These are phyloP conservation scores for Thysanoteuthis rhombus DNA, from an alignment of 2,888 invertebrate species.

Conservation along the genomic window DNA sequence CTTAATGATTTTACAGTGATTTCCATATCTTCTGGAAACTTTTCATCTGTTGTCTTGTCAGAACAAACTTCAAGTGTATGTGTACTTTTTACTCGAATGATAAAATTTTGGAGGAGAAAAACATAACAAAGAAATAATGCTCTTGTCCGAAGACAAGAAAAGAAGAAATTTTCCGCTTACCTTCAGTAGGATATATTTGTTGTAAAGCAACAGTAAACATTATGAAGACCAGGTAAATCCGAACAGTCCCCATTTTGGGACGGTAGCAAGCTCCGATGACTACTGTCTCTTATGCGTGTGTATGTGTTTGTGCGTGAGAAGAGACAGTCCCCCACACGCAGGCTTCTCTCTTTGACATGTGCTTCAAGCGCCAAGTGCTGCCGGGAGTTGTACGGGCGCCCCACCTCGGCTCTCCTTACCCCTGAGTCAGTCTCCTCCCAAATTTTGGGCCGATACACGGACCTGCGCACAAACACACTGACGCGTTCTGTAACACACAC, in stretches of 20 bases:
- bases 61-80: not conserved
- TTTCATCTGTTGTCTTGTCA: too few species aligned
- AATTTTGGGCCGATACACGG: not conserved
- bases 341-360: not conserved
- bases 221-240: not conserved
- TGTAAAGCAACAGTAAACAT: not conserved
- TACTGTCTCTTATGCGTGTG: not conserved
- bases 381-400: not conserved
- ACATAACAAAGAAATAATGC: not conserved
- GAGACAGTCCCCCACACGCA: not conserved
- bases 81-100: not conserved
- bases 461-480: not conserved
- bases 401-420: not conserved
- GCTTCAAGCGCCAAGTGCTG: not conserved
- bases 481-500: not conserved
- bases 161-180: not conserved
- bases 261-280: not conserved
- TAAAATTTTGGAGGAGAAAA: not conserved
- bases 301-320: not conserved
- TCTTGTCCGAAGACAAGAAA: not conserved
- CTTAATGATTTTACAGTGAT: too few species aligned
- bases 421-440: not conserved
- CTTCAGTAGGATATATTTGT: not conserved
- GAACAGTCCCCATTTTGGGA: not conserved
- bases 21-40: too few species aligned